A percentile compares a stretch with the other conserved stretches of the same genome.
These are phyloP conservation scores for Dendropsophus ebraccatus DNA, from an alignment of 2,113 vertebrate genomes.

Conservation along the genomic window DNA sequence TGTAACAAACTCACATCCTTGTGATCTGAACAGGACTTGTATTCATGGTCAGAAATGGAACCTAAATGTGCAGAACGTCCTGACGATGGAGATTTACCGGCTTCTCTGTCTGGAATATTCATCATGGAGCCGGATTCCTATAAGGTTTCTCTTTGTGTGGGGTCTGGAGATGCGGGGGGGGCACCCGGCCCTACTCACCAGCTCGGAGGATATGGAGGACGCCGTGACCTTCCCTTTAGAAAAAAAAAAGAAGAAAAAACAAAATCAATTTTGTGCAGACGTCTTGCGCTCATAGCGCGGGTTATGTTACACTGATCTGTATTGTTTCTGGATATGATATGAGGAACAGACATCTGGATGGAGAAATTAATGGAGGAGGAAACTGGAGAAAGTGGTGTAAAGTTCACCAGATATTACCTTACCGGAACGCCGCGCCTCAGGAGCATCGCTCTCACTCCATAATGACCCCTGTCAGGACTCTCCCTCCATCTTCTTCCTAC, in stretches of 20 bases:
- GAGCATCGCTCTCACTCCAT: constrained; percentile 4
- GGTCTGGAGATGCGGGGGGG: background rate
- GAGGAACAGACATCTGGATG: background rate
- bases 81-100: too few species aligned
- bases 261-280: background rate
- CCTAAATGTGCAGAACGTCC: too few species aligned
- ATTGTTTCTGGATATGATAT: constrained; percentile 37
- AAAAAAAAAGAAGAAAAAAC: background rate
- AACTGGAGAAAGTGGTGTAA: constrained; percentile 10
- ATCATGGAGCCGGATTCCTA: too few species aligned
- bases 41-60: too few species aligned
- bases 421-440: background rate
- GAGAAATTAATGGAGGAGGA: constrained; percentile 23
- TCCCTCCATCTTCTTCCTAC: background rate
- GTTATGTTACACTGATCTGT: constrained; percentile 24
- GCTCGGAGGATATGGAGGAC: background rate
- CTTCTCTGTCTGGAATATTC: too few species aligned
- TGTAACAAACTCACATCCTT: too few species aligned
- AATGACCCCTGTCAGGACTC: background rate
- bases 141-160: background rate
- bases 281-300: background rate
- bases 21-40: too few species aligned
- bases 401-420: background rate
- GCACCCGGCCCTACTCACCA: background rate
- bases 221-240: background rate